Base-by-base conservation (phyloP, 1,140 invertebrate genomes). In the Nautilus pompilius region DNA sequence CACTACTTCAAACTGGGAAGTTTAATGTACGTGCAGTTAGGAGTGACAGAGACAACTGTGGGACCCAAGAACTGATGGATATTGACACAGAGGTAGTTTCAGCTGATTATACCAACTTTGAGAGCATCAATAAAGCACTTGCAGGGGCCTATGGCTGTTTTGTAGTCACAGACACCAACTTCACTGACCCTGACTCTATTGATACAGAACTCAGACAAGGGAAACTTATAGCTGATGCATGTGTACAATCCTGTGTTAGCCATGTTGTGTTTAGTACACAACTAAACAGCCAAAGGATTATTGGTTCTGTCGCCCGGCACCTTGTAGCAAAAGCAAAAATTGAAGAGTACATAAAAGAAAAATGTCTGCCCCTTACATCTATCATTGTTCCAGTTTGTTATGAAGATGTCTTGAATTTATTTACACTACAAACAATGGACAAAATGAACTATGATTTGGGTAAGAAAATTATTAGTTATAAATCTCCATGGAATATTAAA, bases 221-320 rank as follows among this genome's bases (percentile, higher is more conserved):
- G 26, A 63, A 62, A 56, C 67, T 68, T 32, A 75, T 80, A 26
- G 78, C 77, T 10, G 73, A 78, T 29, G 75, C 72, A 46, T 79
- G 78, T 62, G 61, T 55, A 32, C 20, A 46, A 0, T 62, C 66
- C 17, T 62, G 63, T 5, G 66, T 80, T n/a, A 32, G 61, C 4
- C 77, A 79, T 64, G 70, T 79, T 8, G 61, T 79, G 2, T 76
- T 73, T 62, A 76, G 74, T 58, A 79, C 79, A 8, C 75, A 79
- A 60, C 63, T 79, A n/a, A 67, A 76, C 63, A 67, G 73, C 0
- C 58, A 68, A 32, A 48, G 67, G n/a, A 63, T 73, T 10, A 66
- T 70, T 26, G 74, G 77, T 1, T 63, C 74, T 15, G 60, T 71
- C 55, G 75, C 70, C 0, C 63, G 77, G 0, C 73, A 79, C 58